Conservation (phyloP, 2,113 vertebrate genomes). For the Halichoeres trimaculatus region DNA sequence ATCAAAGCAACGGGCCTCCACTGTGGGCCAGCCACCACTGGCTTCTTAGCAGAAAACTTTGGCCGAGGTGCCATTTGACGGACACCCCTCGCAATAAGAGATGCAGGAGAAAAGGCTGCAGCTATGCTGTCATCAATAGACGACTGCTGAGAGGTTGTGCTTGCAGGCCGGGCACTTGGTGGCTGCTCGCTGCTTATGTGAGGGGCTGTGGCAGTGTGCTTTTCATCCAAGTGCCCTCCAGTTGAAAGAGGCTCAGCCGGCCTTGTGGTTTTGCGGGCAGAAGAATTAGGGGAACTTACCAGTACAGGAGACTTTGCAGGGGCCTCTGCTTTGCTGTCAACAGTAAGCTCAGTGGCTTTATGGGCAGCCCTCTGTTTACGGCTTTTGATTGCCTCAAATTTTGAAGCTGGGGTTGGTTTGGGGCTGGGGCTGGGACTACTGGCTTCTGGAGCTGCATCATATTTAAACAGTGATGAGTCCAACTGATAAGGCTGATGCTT, state of each 20-base stretch:
- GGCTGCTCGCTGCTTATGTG: conserved; percentile 70
- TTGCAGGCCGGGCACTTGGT: conserved; percentile 46
- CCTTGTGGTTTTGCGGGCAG: conserved; percentile 48
- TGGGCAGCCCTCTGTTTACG: conserved; percentile 52
- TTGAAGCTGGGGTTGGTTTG: conserved; percentile 69
- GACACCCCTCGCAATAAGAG: conserved; percentile 84
- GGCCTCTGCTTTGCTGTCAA: conserved; percentile 64
- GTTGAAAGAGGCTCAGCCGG: conserved; percentile 69
- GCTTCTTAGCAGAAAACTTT: conserved; percentile 96
- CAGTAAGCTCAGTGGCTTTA: conserved; percentile 52
- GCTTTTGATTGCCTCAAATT: conserved; percentile 62
- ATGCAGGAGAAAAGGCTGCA: conserved; percentile 78
- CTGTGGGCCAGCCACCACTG: conserved; percentile 86
- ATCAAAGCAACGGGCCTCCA: conserved; percentile 90
- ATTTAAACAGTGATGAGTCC: conserved; percentile 91
- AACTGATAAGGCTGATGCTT: conserved; percentile 97
- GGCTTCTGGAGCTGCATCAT: conserved; percentile 83
- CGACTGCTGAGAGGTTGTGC: conserved; percentile 53
- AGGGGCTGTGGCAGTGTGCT: conserved; percentile 63
- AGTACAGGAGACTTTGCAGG: conserved; percentile 81
- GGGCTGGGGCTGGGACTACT: conserved; percentile 70
- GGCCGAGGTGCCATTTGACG: conserved; percentile 91
- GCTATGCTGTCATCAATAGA: conserved; percentile 64
- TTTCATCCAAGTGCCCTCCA: conserved; percentile 69
- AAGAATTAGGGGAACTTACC: conserved; percentile 78